Base-by-base conservation (phyloP, 2,113 vertebrate genomes). In the Ictalurus punctatus region DNA sequence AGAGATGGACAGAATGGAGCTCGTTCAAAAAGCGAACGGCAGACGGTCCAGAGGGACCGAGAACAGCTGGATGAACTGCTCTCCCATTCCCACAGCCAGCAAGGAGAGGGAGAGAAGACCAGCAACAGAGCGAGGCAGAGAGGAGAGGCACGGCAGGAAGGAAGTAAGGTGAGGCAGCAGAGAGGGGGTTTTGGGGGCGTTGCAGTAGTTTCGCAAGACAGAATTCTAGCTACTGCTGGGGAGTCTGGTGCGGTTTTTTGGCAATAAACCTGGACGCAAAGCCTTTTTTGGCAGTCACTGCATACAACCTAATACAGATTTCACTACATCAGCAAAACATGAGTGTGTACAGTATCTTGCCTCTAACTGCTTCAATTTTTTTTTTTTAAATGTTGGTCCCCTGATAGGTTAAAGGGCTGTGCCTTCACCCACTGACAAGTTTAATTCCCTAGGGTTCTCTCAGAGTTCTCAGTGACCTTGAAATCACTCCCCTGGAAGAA, bases 1-100 rank as follows among this genome's bases (percentile, higher is more conserved):
- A 10, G 44, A 87, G 83, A 83, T 79, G 63, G 82, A 88, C 83
- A 82, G 86, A 71, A 25, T 88, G 89, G 83, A 89, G 81, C 83
- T 40, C 21, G 19, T 65, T 85, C 84, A 86, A 81, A 63, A 81
- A 89, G 74, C 40, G 61, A 89, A 85, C 87, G 48, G 87, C 65
- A 83, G 87, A 83, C 80, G 6, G 74, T 85, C 83, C 79, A 61
- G 73, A 78, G 82, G 87, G 87, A 84, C 25, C 14, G 23, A 44
- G 81, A 84, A 82, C 82, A 84, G 82, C 82, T 67, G 87, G 87
- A 30, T 67, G 63, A 78, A 80, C 56, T 44, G 63, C 74, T 58
- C 83, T 58, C 61, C 27, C 13, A 13, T 87, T 82, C 34, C 79
- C 63, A 73, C 73, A 37, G 27, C 54, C 52, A 54, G 59, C 6